A percentile compares a stretch with the other conserved stretches of the same genome.
phyloP scores from a whole-genome alignment of 2,113 vertebrate genomes.

The Onychostruthus taczanowskii region DNA sequence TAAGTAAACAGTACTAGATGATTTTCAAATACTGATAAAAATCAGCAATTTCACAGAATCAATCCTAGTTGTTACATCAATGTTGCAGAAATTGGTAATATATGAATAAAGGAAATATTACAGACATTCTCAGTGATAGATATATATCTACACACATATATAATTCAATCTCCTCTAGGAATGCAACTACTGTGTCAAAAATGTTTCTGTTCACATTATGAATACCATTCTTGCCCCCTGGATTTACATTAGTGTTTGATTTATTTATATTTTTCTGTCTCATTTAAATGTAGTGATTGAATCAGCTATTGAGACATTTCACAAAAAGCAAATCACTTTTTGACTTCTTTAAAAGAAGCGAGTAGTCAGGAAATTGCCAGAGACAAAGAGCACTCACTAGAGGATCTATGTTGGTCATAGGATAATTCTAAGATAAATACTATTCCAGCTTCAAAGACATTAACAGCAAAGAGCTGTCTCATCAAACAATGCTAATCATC shows the following conservation, averaged over 20 bases:
- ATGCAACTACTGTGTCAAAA: background rate
- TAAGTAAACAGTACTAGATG: background rate
- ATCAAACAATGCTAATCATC: background rate
- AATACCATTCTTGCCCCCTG: background rate
- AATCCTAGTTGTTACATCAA: background rate
- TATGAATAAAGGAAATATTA: background rate
- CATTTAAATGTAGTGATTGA: conserved; percentile 3
- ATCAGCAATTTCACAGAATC: background rate
- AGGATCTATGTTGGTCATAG: background rate
- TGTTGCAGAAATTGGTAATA: background rate
- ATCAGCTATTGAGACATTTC: background rate
- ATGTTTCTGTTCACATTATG: background rate
- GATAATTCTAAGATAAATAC: background rate
- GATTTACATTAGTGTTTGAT: conserved; percentile 2
- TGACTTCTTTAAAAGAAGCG: background rate
- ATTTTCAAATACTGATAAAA: background rate
- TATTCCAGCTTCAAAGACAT: background rate
- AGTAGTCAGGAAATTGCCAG: background rate
- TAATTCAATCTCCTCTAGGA: background rate
- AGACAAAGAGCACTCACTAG: background rate
- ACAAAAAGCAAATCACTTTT: background rate
- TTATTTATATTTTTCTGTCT: conserved; percentile 6
- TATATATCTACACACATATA: background rate
- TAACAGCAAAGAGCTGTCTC: background rate
- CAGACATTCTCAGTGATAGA: background rate